phyloP scores from a whole-genome alignment of 2,797 vertebrate genomes.

The Leptoclinus maculatus region DNA sequence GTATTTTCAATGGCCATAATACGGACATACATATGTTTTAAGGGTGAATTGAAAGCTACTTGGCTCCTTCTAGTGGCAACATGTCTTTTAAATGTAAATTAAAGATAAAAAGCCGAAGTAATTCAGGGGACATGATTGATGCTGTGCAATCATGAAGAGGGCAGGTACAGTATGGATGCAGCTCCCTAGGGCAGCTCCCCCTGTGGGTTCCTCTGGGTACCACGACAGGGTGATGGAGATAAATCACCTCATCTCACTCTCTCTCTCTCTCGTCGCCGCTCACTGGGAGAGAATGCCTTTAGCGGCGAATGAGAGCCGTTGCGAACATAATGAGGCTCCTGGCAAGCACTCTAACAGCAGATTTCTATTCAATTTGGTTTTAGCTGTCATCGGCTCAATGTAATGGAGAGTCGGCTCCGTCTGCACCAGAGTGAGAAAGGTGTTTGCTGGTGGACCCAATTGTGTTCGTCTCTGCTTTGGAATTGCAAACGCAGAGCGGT shows the following conservation, averaged over 20 bases:
- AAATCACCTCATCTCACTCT: slow-evolving; percentile 42
- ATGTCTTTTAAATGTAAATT: neutral
- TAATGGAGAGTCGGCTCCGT: neutral
- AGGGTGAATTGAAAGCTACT: neutral
- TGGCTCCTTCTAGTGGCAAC: neutral
- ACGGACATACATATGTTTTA: neutral
- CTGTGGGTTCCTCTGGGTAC: slow-evolving; percentile 1
- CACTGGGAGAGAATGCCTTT: slow-evolving; percentile 42
- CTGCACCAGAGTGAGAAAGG: neutral
- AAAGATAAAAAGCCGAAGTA: neutral
- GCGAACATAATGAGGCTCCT: slow-evolving; percentile 47
- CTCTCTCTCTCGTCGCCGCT: slow-evolving; percentile 21
- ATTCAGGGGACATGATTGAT: slow-evolving; percentile 36
- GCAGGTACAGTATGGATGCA: neutral
- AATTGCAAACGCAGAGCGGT: neutral
- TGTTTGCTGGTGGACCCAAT: neutral
- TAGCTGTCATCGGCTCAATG: slow-evolving; percentile 21
- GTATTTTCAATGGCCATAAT: neutral
- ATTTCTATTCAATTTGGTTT: slow-evolving; percentile 37
- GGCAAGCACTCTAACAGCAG: slow-evolving; percentile 27
- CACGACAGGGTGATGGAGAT: slow-evolving; percentile 45
- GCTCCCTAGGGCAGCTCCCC: neutral
- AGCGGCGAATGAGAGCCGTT: slow-evolving; percentile 24
- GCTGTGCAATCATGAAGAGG: neutral
- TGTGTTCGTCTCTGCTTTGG: neutral